These are phyloP conservation scores for Mallotus villosus DNA, from an alignment of 2,797 vertebrate genomes.

Conservation along the genomic window DNA sequence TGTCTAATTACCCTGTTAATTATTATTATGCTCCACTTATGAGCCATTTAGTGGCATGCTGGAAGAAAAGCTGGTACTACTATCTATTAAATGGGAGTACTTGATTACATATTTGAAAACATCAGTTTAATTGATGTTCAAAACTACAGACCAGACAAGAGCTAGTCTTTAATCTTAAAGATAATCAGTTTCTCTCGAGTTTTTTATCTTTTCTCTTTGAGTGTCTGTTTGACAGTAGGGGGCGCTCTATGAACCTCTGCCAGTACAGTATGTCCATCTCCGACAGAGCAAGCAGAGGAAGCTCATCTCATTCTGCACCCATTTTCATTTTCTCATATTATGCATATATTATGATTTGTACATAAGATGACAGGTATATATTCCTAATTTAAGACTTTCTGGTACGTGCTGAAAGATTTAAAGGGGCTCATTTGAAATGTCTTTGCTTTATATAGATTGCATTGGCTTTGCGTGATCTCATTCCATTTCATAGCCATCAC, in stretches of 20 bases:
- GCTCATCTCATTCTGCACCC: constrained; percentile 26
- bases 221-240: constrained; percentile 15
- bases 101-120: not conserved
- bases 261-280: constrained; percentile 25
- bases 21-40: constrained; percentile 55
- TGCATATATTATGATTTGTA: not conserved
- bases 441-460: no score
- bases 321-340: not conserved
- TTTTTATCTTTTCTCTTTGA: not conserved
- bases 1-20: constrained; percentile 67
- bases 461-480: no score
- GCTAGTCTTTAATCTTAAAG: not conserved
- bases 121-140: not conserved
- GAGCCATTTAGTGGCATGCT: constrained; percentile 47
- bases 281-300: constrained; percentile 40
- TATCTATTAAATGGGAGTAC: constrained; percentile 26
- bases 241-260: constrained; percentile 29
- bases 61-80: constrained; percentile 46
- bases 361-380: not conserved
- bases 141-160: not conserved
- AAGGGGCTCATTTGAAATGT: no score
- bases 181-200: not conserved
- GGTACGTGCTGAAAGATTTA: no score
- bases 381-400: no score
- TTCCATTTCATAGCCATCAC: no score